Evolutionary conservation across 2,113 vertebrate genomes (phyloP).

Genomic region (Corythaixoides concolor): DNA sequence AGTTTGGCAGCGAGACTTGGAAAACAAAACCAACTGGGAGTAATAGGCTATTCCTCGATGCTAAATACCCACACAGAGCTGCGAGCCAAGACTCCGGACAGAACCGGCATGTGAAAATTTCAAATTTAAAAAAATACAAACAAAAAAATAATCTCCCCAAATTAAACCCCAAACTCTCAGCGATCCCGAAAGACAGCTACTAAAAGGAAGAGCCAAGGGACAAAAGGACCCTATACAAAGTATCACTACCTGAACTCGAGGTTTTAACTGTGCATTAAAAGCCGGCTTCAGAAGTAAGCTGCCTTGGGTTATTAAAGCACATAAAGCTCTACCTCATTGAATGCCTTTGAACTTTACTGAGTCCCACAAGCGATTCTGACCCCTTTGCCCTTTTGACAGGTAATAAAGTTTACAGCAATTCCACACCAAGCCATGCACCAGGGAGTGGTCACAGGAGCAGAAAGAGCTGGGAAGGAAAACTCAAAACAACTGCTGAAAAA

Average conservation of each 20-base stretch:
- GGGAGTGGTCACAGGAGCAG: constrained; percentile 82
- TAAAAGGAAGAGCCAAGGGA: constrained; percentile 49
- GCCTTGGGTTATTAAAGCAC: constrained; percentile 89
- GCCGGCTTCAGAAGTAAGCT: constrained; percentile 81
- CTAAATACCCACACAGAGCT: neutral
- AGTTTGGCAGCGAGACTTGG: neutral
- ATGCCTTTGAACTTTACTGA: constrained; percentile 98
- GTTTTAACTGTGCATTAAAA: constrained; percentile 83
- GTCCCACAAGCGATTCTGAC: constrained; percentile 92
- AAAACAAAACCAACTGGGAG: constrained; percentile 18
- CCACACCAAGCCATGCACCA: constrained; percentile 97
- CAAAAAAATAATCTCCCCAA: neutral
- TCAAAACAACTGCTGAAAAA: constrained; percentile 22
- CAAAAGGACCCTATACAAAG: constrained; percentile 24
- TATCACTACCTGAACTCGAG: constrained; percentile 63
- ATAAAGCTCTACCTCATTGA: constrained; percentile 87
- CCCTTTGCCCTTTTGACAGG: constrained; percentile 95
- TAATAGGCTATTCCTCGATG: neutral
- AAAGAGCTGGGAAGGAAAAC: constrained; percentile 77
- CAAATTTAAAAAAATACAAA: neutral
- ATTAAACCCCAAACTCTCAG: neutral
- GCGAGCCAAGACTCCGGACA: neutral
- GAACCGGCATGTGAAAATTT: constrained; percentile 14
- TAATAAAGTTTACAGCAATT: constrained; percentile 99
- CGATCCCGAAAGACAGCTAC: constrained; percentile 6